Base-by-base conservation (phyloP, 2,113 vertebrate genomes). In the Balaeniceps rex region DNA sequence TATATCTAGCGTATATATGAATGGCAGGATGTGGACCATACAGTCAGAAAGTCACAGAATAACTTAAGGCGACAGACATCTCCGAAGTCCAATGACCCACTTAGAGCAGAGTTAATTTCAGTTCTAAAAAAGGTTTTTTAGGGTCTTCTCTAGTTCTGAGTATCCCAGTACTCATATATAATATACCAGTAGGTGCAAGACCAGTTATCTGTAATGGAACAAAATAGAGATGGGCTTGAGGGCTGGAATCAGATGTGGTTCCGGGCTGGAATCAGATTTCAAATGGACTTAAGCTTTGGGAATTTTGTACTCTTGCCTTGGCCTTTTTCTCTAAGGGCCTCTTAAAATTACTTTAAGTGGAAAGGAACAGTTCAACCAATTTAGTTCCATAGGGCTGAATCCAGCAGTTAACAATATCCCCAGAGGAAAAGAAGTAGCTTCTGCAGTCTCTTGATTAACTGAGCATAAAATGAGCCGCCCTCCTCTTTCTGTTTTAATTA, bases 381-480 rank as follows among this genome's bases (percentile, higher is more conserved):
- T 11, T 69, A 72, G 52, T 87, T 91, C 46, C 9, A 24, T 6
- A 52, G 44, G 34, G 34, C 13, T 49, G 44, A 91, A 89, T 87
- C 58, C 57, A 64, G 57, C 40, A 84, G 49, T 72, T 83, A 85
- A 79, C 69, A 63, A 46, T 44, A 87, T 75, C 63, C 69, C 54
- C 65, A 82, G 83, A 95, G 74, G 52, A 97, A 90, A 97, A 91
- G 46, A 94, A 88, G 65, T 61, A 89, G 65, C 83, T 91, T 78
- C 83, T 88, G 52, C 40, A 92, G 60, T 46, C 70, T 75, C 85
- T 84, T 91, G 92, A 96, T 88, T 95, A 94, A 94, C 90, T 84
- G 83, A 96, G 95, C 95, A 96, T 92, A 94, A 96, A 96, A 94
- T 84, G 80, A 96, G 86, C 69, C n/a, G 1, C 92, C 69, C 65